phyloP scores from a whole-genome alignment of 2,797 vertebrate species.

The Hydrolagus colliei region DNA sequence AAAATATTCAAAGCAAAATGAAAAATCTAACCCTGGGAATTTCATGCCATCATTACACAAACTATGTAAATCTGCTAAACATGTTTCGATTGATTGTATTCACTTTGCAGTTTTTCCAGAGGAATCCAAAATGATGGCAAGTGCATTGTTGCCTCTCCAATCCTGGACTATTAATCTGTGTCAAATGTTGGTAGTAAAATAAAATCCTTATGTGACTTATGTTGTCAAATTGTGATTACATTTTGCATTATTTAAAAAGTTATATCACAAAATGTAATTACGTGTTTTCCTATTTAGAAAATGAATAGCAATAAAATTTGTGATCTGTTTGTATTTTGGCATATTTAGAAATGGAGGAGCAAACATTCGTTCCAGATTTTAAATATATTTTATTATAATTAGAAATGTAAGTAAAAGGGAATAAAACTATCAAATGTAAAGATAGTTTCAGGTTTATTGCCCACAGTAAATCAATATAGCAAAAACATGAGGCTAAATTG shows the following conservation, averaged over 20 bases:
- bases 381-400: not conserved
- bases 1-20: slow-evolving; percentile 23
- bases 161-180: not conserved
- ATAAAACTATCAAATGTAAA: slow-evolving; percentile 10
- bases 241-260: not conserved
- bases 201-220: not conserved
- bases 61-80: not conserved
- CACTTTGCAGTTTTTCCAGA: no score
- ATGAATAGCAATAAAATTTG: no score
- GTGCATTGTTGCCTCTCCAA: not conserved
- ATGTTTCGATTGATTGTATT: no score
- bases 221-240: not conserved
- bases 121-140: not conserved
- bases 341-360: no score
- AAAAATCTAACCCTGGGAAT: not conserved
- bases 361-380: not conserved
- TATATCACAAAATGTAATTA: no score
- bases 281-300: no score
- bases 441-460: not conserved
- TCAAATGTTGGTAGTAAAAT: not conserved
- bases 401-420: not conserved
- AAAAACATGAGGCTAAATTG: not conserved
- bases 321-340: no score
- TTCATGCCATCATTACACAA: not conserved
- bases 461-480: not conserved